Conservation (phyloP, 2,797 vertebrate species). For the Chlorospingus semifuscus region DNA sequence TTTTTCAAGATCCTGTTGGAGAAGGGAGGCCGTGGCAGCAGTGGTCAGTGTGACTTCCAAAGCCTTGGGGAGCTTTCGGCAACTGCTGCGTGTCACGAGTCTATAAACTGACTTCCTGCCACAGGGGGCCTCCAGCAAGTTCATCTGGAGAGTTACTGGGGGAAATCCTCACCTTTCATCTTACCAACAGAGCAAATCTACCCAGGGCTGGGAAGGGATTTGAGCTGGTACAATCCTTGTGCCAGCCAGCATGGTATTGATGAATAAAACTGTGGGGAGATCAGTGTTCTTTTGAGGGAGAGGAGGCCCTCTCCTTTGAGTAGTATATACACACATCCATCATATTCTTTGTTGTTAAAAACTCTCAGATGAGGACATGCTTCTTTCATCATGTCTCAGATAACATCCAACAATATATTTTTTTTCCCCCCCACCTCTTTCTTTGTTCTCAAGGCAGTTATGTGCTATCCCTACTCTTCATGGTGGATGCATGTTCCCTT, state of each 20-base stretch:
- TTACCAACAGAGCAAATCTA: background rate
- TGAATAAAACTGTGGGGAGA: background rate
- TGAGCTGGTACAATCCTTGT: background rate
- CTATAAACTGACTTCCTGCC: slow-evolving; percentile 38
- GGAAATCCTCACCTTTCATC: background rate
- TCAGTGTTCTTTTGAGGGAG: background rate
- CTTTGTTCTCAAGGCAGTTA: background rate
- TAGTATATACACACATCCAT: background rate
- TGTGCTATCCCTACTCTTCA: background rate
- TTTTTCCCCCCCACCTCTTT: no score
- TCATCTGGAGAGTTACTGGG: background rate
- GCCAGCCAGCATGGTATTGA: background rate
- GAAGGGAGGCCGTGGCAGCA: background rate
- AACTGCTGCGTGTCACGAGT: slow-evolving; percentile 39
- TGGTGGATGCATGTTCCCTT: background rate
- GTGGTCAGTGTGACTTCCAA: background rate
- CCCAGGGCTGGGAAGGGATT: background rate
- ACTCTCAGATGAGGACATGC: background rate
- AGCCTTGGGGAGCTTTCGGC: background rate
- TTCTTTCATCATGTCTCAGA: background rate
- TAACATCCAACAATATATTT: background rate
- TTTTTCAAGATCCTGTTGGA: background rate
- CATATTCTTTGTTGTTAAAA: background rate
- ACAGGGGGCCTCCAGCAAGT: background rate
- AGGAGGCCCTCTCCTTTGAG: background rate